Conservation (phyloP, 1,140 invertebrate genomes). For the Anastatus disparis region DNA sequence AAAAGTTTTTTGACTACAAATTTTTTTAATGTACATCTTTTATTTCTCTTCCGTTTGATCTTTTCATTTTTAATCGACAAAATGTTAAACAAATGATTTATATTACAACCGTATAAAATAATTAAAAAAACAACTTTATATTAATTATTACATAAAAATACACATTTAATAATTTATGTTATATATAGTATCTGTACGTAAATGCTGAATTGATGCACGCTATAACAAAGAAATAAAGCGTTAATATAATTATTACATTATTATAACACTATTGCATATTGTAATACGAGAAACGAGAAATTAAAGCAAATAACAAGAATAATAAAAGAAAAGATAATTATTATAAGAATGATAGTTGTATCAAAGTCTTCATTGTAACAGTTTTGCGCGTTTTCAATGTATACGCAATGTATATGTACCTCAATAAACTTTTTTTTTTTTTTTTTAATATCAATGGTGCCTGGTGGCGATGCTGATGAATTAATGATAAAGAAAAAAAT, state of each 20-base stretch:
- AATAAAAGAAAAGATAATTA: no score
- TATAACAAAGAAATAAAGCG: conserved; percentile 18
- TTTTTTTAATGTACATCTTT: no score
- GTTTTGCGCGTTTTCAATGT: conserved; percentile 8
- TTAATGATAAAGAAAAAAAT: not conserved
- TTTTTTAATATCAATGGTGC: conserved; percentile 53
- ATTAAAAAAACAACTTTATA: no score
- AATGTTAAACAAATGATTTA: conserved; percentile 11
- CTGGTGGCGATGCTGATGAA: conserved; percentile 54
- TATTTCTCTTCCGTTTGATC: conserved; percentile 36
- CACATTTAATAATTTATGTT: conserved; percentile 48
- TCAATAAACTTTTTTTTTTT: no score
- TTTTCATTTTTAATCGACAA: not conserved
- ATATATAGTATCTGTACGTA: conserved; percentile 24
- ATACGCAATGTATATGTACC: conserved; percentile 54
- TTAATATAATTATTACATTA: conserved; percentile 37
- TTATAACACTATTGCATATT: conserved; percentile 19
- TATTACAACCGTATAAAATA: conserved; percentile 34
- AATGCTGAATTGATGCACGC: not conserved
- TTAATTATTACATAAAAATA: conserved; percentile 22
- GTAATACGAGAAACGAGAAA: conserved; percentile 38
- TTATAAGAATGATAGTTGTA: no score
- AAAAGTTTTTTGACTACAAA: no score
- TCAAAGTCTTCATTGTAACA: no score
- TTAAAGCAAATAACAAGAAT: conserved; percentile 44